Evolutionary conservation across 2,113 vertebrate species (phyloP).

Genomic region (Catharus minimus): DNA sequence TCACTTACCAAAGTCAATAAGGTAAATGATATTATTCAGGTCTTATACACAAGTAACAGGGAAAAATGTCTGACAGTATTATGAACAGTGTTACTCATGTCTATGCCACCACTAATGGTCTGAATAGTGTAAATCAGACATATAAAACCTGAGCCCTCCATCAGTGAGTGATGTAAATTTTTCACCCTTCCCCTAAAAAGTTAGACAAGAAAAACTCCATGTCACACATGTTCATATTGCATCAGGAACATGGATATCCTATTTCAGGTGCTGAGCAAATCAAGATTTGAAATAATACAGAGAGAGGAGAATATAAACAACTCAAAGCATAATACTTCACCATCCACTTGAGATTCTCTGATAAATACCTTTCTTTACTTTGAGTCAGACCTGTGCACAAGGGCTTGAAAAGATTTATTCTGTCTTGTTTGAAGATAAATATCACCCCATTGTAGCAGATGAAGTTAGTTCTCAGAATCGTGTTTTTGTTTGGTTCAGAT

Average conservation of each 20-base stretch:
- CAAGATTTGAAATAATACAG: neutral
- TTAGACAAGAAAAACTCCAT: neutral
- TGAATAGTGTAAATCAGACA: neutral
- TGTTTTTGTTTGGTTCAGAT: neutral
- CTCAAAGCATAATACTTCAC: neutral
- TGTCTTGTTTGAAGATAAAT: neutral
- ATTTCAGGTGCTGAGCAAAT: neutral
- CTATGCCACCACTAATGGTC: neutral
- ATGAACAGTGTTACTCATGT: neutral
- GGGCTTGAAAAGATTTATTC: constrained; percentile 12
- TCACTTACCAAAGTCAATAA: neutral
- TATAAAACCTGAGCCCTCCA: neutral
- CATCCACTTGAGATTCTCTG: neutral
- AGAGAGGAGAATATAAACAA: neutral
- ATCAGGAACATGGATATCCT: neutral
- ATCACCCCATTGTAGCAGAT: neutral
- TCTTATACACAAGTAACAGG: neutral
- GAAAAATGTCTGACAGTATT: neutral
- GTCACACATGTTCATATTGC: neutral
- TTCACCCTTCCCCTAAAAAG: neutral
- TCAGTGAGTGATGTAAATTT: neutral
- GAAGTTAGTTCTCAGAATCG: neutral
- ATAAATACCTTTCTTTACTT: neutral
- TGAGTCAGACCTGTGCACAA: neutral
- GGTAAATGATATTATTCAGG: neutral